A percentile compares a stretch with the other conserved stretches of the same genome.
These are phyloP conservation scores for Atherinosoma microstoma DNA, from an alignment of 2,797 vertebrate genomes.

Conservation along the genomic window DNA sequence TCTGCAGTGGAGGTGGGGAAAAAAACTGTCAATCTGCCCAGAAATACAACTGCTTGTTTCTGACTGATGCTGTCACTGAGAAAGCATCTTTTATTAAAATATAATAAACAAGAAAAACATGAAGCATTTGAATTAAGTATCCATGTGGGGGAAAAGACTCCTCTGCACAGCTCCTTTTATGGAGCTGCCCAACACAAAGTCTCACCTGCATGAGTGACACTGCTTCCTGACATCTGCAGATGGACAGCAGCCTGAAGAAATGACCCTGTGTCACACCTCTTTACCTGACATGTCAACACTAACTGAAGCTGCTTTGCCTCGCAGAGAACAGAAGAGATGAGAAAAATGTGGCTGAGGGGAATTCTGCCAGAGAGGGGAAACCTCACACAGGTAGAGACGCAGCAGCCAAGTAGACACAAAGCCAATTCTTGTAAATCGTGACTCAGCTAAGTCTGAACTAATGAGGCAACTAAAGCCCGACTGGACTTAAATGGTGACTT, in stretches of 20 bases:
- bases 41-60: conserved; percentile 14
- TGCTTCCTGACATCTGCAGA: conserved; percentile 68
- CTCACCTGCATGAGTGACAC: conserved; percentile 68
- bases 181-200: conserved; percentile 45
- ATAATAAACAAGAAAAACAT: conserved; percentile 46
- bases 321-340: conserved; percentile 45
- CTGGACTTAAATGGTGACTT: conserved; percentile 30
- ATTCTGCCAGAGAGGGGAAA: conserved; percentile 20
- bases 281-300: conserved; percentile 47
- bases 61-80: conserved; percentile 11
- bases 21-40: conserved; percentile 17
- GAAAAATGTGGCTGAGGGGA: conserved; percentile 40
- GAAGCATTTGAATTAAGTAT: conserved; percentile 43
- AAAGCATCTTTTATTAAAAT: conserved; percentile 10
- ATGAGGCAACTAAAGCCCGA: conserved; percentile 48
- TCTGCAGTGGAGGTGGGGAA: background rate
- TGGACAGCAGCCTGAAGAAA: conserved; percentile 57
- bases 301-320: conserved; percentile 48
- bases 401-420: conserved; percentile 17
- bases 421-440: conserved; percentile 18
- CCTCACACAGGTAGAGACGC: conserved; percentile 28
- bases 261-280: conserved; percentile 68
- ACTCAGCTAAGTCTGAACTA: conserved; percentile 35
- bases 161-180: conserved; percentile 33
- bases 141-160: conserved; percentile 3